Percentiles rank a stretch among this genome's conserved stretches.
Conservation (phyloP, 2,797 vertebrate genomes). For the Thaleichthys pacificus region DNA sequence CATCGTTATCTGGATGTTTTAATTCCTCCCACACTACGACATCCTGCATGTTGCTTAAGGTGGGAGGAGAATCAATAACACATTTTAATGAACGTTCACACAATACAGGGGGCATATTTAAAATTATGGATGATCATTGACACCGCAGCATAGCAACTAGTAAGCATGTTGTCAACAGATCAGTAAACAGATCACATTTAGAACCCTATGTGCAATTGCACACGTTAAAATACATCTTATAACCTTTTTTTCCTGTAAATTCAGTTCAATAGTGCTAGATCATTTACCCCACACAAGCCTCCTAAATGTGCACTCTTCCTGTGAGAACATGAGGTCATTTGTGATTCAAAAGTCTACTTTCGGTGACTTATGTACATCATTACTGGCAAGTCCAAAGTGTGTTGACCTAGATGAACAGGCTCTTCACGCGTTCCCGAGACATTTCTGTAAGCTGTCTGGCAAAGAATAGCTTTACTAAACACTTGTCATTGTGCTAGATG, state of each 20-base stretch:
- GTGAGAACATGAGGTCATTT: background rate
- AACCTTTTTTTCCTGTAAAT: background rate
- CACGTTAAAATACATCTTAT: background rate
- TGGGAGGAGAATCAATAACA: background rate
- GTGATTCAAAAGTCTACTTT: constrained; percentile 4
- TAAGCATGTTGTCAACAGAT: background rate
- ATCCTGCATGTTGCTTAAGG: no score
- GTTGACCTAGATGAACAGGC: background rate
- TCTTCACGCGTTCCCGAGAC: background rate
- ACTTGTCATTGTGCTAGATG: background rate
- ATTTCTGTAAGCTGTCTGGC: background rate
- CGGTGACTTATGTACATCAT: background rate
- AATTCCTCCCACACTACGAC: no score
- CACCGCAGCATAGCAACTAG: background rate
- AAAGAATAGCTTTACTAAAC: background rate
- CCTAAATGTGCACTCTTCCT: background rate
- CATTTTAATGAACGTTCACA: background rate
- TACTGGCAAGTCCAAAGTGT: constrained; percentile 1
- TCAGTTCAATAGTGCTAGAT: background rate
- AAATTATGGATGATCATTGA: background rate
- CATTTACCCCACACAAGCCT: background rate
- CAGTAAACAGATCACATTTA: background rate
- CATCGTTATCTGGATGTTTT: no score
- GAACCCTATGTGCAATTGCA: background rate
- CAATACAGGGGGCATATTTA: background rate